Conservation (phyloP, 1,140 invertebrate genomes). For the Helicoverpa armigera region DNA sequence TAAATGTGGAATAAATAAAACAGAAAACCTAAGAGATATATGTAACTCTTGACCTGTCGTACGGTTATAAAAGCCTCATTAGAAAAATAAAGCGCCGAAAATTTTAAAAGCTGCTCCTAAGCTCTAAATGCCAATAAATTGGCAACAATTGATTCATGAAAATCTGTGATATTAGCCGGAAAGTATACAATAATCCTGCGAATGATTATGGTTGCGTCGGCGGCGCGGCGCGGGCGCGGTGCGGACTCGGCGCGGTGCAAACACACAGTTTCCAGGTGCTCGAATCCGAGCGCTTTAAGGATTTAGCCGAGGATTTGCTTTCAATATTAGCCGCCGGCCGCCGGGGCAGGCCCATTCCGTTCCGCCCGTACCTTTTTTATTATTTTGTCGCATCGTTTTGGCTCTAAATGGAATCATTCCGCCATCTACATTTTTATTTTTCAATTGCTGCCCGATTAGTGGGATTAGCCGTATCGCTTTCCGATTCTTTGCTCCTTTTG, state of each 20-base stretch:
- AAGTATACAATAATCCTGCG: conserved; percentile 84
- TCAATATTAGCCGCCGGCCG: conserved; percentile 87
- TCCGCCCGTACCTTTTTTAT: conserved; percentile 85
- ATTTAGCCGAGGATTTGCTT: conserved; percentile 87
- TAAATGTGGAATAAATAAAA: no score
- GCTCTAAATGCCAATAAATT: conserved; percentile 75
- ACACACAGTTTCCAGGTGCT: conserved; percentile 85
- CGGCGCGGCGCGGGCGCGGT: conserved; percentile 53
- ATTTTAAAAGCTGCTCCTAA: conserved; percentile 67
- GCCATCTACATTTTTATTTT: conserved; percentile 88
- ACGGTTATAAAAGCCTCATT: conserved; percentile 31
- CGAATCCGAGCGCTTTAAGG: conserved; percentile 86
- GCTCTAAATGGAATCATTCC: conserved; percentile 85
- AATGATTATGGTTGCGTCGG: conserved; percentile 80
- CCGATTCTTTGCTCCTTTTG: conserved; percentile 84
- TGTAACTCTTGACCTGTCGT: no score
- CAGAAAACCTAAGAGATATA: no score
- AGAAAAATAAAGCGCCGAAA: conserved; percentile 64
- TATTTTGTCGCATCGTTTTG: conserved; percentile 87
- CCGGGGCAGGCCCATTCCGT: conserved; percentile 79
- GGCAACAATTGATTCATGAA: conserved; percentile 79
- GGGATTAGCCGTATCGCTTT: conserved; percentile 85
- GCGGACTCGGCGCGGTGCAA: conserved; percentile 65
- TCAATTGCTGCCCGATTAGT: conserved; percentile 87
- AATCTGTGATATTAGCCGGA: conserved; percentile 79